Conservation (phyloP, 2,888 invertebrate genomes). For the Eulithis prunata region DNA sequence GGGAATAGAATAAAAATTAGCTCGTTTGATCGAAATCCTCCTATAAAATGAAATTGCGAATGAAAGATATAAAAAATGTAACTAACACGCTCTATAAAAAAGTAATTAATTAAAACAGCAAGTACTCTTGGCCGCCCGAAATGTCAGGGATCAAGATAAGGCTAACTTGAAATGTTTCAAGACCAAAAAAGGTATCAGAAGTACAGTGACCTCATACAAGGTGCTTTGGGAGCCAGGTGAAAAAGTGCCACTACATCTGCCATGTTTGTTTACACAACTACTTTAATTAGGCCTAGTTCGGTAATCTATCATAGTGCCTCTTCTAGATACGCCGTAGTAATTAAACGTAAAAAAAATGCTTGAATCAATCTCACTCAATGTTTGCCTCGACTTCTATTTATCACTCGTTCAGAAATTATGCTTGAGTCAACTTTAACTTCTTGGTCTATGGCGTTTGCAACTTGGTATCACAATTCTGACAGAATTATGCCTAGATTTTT, state of each 20-base stretch:
- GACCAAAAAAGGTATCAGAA: constrained; percentile 59
- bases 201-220: constrained; percentile 56
- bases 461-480: no score
- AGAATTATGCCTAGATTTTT: no score
- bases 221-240: constrained; percentile 63
- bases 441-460: no score
- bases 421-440: no score
- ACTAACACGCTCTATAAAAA: constrained; percentile 27
- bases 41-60: not conserved
- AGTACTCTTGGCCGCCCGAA: constrained; percentile 46
- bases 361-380: no score
- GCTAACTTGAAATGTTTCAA: constrained; percentile 56
- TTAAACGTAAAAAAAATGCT: no score
- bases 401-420: no score
- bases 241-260: constrained; percentile 57
- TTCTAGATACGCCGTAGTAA: no score
- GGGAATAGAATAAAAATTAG: no score
- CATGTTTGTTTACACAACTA: constrained; percentile 36
- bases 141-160: constrained; percentile 57
- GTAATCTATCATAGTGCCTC: not conserved
- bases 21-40: no score
- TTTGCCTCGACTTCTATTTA: no score
- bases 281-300: not conserved
- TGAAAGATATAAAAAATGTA: constrained; percentile 1
- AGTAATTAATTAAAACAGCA: constrained; percentile 31